Base-by-base conservation (phyloP, 1,140 invertebrate species). In the Lepidurus packardi region DNA sequence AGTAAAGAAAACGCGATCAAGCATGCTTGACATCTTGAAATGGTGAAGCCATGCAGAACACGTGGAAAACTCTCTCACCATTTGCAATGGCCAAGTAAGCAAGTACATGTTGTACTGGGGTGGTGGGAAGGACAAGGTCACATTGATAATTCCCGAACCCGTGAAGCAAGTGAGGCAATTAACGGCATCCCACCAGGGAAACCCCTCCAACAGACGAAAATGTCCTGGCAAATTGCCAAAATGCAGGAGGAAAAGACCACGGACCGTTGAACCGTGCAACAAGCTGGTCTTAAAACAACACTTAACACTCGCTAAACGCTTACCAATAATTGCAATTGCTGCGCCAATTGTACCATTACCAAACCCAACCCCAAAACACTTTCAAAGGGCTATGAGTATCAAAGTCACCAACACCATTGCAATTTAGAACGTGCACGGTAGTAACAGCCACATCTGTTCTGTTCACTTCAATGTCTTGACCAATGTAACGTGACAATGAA, bases 131-230 rank as follows among this genome's bases (percentile, higher is more conserved):
- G 53, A 13, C 53, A 65, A 65, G 53, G 53, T 65, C 53, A 65
- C 13, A 13, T 13, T 65, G 53, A 65, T 65, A 65, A 7, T n/a
- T 65, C 16, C 21, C 53, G 21, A 65, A 7, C 10, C 53, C 13
- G 53, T 65, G 53, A 65, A 65, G 53, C 53, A 65, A 65, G 53
- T 65, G 53, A 65, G 53, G 53, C 21, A 65, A 65, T 65, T 65
- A 65, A 65, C 53, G 53, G 53, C 53, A 65, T 65, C 53, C 13
- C 53, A 65, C 16, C 53, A 65, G n/a, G 53, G 21, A 65, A 65
- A 21, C 53, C 53, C 53, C 21, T 65, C n/a, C 16, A 16, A 65
- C 53, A n/a, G 53, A 21, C 53, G 53, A 65, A 65, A 65, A 65
- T 65, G 53, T 21, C 53, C 0, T 65, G 53, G 53, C 53, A 65